Conservation (phyloP, 1,140 invertebrate species). For the Nasonia vitripennis region DNA sequence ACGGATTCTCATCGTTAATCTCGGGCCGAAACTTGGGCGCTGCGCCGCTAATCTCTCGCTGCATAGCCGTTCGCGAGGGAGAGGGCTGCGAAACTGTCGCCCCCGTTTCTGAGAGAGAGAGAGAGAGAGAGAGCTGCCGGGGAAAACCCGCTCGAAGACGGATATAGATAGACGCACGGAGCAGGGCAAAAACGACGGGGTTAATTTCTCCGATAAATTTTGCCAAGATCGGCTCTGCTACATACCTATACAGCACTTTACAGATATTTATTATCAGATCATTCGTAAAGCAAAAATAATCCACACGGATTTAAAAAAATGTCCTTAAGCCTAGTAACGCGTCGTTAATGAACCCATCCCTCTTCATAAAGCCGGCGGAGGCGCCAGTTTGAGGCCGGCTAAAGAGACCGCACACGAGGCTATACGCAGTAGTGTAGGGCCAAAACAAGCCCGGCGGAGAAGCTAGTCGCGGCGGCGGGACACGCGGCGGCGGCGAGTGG, state of each 20-base stretch:
- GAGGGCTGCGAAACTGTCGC: slow-evolving; percentile 3
- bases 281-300: not conserved
- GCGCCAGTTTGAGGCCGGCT: slow-evolving; percentile 28
- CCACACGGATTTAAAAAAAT: not conserved
- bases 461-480: not conserved
- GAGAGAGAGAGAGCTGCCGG: not conserved
- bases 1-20: slow-evolving; percentile 60
- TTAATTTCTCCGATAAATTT: slow-evolving; percentile 4
- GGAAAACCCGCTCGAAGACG: not conserved
- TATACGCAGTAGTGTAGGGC: not conserved
- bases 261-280: not conserved
- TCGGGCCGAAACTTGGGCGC: slow-evolving; percentile 55
- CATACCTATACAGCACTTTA: not conserved
- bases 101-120: not conserved
- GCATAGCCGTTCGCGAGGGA: not conserved
- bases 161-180: not conserved
- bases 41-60: slow-evolving; percentile 55
- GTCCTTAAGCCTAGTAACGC: slow-evolving; percentile 21
- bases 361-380: slow-evolving; percentile 25
- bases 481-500: not conserved
- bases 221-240: too few relatives aligned
- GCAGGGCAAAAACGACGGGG: not conserved
- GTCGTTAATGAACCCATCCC: slow-evolving; percentile 41
- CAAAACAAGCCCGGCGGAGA: not conserved
- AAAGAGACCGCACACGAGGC: slow-evolving; percentile 38